Percentiles rank a stretch among this genome's conserved stretches.
Evolutionary conservation across 2,113 vertebrate genomes (phyloP).

Genomic region (Chunga burmeisteri): DNA sequence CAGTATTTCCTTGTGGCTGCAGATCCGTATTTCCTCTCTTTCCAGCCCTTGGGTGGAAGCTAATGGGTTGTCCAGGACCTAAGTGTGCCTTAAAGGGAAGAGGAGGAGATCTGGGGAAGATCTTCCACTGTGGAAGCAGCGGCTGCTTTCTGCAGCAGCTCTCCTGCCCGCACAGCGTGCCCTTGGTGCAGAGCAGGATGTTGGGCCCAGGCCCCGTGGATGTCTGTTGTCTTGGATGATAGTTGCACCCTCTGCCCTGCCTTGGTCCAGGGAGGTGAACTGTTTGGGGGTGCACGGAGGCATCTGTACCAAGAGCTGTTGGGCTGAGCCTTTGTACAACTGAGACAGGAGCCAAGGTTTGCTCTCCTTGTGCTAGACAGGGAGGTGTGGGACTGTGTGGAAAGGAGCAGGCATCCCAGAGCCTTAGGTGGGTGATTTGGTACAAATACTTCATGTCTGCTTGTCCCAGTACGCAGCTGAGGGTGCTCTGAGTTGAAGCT

Average conservation of each 20-base stretch:
- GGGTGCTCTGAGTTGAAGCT: neutral
- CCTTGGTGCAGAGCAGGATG: neutral
- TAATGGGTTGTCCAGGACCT: neutral
- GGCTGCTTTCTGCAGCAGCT: neutral
- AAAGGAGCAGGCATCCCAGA: neutral
- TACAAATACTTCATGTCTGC: neutral
- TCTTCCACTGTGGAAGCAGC: neutral
- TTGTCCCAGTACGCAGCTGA: neutral
- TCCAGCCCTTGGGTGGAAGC: neutral
- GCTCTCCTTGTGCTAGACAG: neutral
- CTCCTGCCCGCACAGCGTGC: accelerated
- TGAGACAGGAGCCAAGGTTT: neutral
- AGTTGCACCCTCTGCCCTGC: neutral
- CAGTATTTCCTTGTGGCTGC: neutral
- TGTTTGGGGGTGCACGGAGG: neutral
- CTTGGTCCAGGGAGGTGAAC: neutral
- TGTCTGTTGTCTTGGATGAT: neutral
- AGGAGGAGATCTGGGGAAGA: neutral
- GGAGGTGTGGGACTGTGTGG: neutral
- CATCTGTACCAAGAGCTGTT: neutral
- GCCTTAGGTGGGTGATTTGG: neutral
- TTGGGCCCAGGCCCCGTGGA: neutral
- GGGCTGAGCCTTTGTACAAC: neutral
- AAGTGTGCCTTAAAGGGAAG: neutral
- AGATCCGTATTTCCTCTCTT: neutral